A percentile compares a stretch with the other conserved stretches of the same genome.
Evolutionary conservation across 2,113 vertebrate species (phyloP).

Genomic region (Rhynchopsitta pachyrhyncha): DNA sequence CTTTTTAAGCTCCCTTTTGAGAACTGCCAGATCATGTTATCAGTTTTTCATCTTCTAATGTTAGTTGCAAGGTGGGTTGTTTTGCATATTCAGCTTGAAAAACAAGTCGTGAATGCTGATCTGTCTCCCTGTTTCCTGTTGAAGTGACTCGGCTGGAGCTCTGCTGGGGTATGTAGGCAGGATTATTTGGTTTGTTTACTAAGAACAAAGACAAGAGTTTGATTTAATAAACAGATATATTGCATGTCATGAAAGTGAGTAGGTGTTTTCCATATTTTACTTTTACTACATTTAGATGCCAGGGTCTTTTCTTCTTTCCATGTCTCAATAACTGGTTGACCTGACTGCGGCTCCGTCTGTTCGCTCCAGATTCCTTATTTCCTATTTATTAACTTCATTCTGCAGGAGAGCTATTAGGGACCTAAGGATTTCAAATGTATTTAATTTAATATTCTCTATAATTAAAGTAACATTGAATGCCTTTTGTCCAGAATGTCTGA

Average conservation of each 20-base stretch:
- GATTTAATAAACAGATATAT: slow-evolving; percentile 44
- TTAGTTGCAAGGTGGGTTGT: slow-evolving; percentile 27
- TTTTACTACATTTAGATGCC: background rate
- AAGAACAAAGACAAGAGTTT: slow-evolving; percentile 45
- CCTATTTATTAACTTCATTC: background rate
- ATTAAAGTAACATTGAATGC: background rate
- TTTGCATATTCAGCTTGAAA: slow-evolving; percentile 37
- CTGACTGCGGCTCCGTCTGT: background rate
- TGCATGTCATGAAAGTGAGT: background rate
- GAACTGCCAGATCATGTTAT: slow-evolving; percentile 50
- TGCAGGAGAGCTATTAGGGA: background rate
- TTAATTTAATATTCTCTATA: background rate
- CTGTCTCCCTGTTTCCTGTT: slow-evolving; percentile 1
- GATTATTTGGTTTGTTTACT: slow-evolving; percentile 29
- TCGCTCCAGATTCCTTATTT: background rate
- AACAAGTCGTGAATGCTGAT: slow-evolving; percentile 35
- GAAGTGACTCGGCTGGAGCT: slow-evolving; percentile 7
- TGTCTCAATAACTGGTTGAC: background rate
- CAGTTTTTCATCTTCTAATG: slow-evolving; percentile 54
- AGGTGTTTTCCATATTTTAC: slow-evolving; percentile 2
- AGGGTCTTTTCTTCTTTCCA: background rate
- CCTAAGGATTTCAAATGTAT: background rate
- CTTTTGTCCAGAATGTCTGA: background rate
- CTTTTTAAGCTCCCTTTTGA: slow-evolving; percentile 44
- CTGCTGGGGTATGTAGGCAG: background rate